Base-by-base conservation (phyloP, 2,113 vertebrate species). In the Chunga burmeisteri region DNA sequence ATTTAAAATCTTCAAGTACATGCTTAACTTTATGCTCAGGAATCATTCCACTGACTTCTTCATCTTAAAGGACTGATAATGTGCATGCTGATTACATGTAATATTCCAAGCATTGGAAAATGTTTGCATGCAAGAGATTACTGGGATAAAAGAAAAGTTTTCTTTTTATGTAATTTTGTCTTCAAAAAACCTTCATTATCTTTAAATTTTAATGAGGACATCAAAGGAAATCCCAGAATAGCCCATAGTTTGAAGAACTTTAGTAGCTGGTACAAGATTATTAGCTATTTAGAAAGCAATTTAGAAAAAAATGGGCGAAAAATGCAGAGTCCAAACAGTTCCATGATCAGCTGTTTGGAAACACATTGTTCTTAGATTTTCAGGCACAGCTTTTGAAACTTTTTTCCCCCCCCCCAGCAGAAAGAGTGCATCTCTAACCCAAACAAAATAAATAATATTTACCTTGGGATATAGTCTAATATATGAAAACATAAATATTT, bases 401-500 rank as follows among this genome's bases (percentile, higher is more conserved):
- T 73, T 65, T 49, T 21, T 4, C 66, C 93, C 85, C 83, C n/a
- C 66, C 93, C 85, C 83, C n/a, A 83, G 7, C n/a, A 86, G 63
- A 50, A 74, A 30, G 18, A 32, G 5, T 79, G 12, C 11, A 62
- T 92, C 72, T 90, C 15, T 82, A 88, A 84, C 27, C 23, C 17
- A 86, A 91, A 81, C 40, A 86, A 66, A 84, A 91, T 83, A 92
- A 83, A 93, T 91, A 34, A 44, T 74, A 81, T 92, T 95, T 96
- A 93, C 80, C 55, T 80, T 92, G 70, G 47, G 58, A 95, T 72
- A 66, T 80, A 4, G 19, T 89, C 21, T 95, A 93, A 96, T 91
- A 59, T 67, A 88, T 73, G 58, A 85, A 89, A 95, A 87, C 21
- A 97, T 96, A 97, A 97, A 93, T 97, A 96, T 97, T 97, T 96